Evolutionary conservation across 2,888 invertebrate genomes (phyloP).

Genomic region (Heliconius ismenius): DNA sequence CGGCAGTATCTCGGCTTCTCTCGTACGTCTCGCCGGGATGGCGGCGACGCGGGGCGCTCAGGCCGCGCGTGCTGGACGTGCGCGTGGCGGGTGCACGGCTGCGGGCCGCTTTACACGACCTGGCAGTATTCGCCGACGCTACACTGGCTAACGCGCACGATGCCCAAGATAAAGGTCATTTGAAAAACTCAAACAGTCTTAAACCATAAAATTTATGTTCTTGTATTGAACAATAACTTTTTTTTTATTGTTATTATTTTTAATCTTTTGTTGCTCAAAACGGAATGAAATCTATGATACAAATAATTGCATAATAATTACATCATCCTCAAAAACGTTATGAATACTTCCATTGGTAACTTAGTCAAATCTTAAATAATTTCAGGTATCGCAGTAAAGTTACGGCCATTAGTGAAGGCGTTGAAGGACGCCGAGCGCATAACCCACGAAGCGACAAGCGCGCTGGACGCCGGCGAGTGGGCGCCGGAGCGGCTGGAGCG

Average conservation of each 20-base stretch:
- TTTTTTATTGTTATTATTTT: no score
- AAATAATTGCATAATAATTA: no score
- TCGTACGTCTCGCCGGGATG: conserved; percentile 91
- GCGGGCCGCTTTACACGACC: conserved; percentile 90
- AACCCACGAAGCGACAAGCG: conserved; percentile 88
- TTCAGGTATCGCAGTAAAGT: conserved; percentile 84
- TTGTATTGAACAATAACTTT: background rate
- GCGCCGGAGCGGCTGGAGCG: conserved; percentile 84
- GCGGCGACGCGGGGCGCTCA: conserved; percentile 90
- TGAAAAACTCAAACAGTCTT: background rate
- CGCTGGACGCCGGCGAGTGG: conserved; percentile 90
- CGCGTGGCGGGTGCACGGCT: conserved; percentile 90
- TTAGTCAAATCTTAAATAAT: conserved; percentile 1
- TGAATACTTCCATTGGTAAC: no score
- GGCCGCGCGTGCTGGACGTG: conserved; percentile 90
- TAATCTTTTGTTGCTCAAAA: background rate
- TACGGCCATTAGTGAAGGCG: conserved; percentile 90
- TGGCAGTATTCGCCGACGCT: conserved; percentile 94
- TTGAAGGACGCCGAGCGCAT: conserved; percentile 90
- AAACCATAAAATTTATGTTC: no score
- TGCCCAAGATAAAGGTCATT: conserved; percentile 88
- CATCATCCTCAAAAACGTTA: no score
- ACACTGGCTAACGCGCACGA: conserved; percentile 92
- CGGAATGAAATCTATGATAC: background rate
- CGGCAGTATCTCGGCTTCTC: conserved; percentile 86